phyloP scores from a whole-genome alignment of 2,113 vertebrate species.

The Colaptes auratus region DNA sequence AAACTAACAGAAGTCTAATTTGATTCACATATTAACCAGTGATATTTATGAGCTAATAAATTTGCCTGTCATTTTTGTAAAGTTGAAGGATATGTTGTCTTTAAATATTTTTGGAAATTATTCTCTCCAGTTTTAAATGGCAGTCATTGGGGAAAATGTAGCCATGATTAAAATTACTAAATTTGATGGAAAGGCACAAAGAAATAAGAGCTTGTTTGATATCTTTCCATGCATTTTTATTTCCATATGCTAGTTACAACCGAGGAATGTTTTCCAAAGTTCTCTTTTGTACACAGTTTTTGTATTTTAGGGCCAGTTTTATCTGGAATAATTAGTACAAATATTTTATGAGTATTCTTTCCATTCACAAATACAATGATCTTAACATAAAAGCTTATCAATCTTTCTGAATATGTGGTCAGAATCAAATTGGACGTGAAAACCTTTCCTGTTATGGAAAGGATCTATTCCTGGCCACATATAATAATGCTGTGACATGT shows the following conservation, averaged over 20 bases:
- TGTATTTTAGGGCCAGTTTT: not conserved
- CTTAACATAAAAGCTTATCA: not conserved
- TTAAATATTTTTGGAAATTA: not conserved
- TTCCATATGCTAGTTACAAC: not conserved
- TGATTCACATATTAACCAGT: not conserved
- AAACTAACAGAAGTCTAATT: not conserved
- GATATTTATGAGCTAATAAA: not conserved
- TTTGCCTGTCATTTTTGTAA: not conserved
- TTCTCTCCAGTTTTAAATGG: not conserved
- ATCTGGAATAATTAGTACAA: not conserved
- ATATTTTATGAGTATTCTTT: not conserved
- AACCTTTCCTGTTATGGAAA: not conserved
- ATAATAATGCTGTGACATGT: not conserved
- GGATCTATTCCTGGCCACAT: not conserved
- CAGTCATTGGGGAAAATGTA: not conserved
- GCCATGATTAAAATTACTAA: not conserved
- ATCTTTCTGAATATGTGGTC: accelerated
- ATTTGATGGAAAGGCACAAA: not conserved
- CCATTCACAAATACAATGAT: not conserved
- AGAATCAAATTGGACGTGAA: not conserved
- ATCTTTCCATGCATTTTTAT: not conserved
- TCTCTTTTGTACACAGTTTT: not conserved
- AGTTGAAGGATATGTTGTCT: not conserved
- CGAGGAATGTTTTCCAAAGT: not conserved
- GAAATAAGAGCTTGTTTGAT: not conserved